These are phyloP conservation scores for Mycetomoellerius zeteki DNA, from an alignment of 1,140 invertebrate genomes.

Conservation along the genomic window DNA sequence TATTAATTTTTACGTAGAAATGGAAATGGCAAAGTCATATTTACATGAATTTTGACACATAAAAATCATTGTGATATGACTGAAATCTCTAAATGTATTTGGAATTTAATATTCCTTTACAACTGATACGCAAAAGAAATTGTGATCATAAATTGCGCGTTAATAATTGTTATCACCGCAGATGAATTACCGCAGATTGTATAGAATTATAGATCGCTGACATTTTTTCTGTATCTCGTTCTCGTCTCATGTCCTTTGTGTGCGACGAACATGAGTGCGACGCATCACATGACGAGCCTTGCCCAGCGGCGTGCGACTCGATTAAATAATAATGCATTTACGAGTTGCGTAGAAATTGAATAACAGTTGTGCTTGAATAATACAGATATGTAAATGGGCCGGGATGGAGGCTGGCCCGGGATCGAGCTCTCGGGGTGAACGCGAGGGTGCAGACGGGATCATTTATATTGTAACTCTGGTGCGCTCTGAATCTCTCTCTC, in stretches of 20 bases:
- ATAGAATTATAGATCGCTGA: neutral
- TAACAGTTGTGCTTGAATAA: constrained; percentile 86
- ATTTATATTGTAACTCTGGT: constrained; percentile 80
- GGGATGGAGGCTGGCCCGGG: constrained; percentile 58
- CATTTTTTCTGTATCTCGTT: constrained; percentile 21
- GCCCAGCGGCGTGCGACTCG: constrained; percentile 45
- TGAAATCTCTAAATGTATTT: neutral
- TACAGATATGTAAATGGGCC: constrained; percentile 85
- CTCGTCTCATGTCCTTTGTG: neutral
- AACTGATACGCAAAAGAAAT: neutral
- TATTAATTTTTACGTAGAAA: neutral
- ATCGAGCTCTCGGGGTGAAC: constrained; percentile 43
- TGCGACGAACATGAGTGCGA: constrained; percentile 62
- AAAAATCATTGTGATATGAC: neutral
- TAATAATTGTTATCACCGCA: constrained; percentile 30
- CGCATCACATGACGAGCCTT: constrained; percentile 61
- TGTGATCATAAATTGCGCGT: neutral
- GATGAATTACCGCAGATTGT: constrained; percentile 7
- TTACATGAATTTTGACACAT: neutral
- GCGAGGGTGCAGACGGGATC: constrained; percentile 69
- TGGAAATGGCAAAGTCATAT: neutral
- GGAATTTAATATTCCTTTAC: neutral
- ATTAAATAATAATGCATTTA: constrained; percentile 85
- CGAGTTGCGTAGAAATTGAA: constrained; percentile 85
- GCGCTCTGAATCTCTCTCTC: constrained; percentile 34